Percentiles rank a stretch among this genome's conserved stretches.
Evolutionary conservation across 1,140 invertebrate species (phyloP).

Genomic region (Drosophila busckii): DNA sequence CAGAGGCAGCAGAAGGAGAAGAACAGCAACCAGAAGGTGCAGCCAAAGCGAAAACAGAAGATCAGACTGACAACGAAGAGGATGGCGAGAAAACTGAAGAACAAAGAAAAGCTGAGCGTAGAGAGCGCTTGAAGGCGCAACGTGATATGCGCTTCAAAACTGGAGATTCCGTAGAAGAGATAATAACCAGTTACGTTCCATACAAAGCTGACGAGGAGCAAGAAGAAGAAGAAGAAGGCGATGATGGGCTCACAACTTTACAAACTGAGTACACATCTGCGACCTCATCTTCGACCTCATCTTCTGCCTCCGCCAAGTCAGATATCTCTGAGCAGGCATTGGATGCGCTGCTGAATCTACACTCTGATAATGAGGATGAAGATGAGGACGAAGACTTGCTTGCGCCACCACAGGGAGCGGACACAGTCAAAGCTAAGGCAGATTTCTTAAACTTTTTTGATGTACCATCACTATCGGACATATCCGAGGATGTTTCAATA

Average conservation of each 20-base stretch:
- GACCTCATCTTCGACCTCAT: background rate
- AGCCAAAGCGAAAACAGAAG: too few relatives aligned
- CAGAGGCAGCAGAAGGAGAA: too few relatives aligned
- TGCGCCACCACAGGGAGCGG: background rate
- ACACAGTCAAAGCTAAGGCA: conserved; percentile 13
- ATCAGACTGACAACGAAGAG: too few relatives aligned
- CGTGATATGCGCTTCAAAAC: conserved; percentile 11
- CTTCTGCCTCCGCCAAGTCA: too few relatives aligned
- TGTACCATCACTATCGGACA: conserved; percentile 12
- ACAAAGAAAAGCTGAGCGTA: background rate
- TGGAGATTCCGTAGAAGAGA: background rate
- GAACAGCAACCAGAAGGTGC: too few relatives aligned
- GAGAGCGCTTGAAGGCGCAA: background rate
- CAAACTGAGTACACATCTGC: background rate
- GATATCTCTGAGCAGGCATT: too few relatives aligned
- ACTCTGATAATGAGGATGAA: background rate
- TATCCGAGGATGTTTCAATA: conserved; percentile 18
- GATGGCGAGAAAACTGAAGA: background rate
- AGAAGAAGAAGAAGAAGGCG: too few relatives aligned
- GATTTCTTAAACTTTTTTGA: conserved; percentile 14
- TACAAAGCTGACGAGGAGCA: too few relatives aligned
- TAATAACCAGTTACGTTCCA: too few relatives aligned
- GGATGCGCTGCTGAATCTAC: too few relatives aligned
- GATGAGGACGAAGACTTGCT: background rate
- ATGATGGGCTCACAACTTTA: too few relatives aligned